Conservation (phyloP, 2,113 vertebrate species). For the Xiphophorus couchianus region DNA sequence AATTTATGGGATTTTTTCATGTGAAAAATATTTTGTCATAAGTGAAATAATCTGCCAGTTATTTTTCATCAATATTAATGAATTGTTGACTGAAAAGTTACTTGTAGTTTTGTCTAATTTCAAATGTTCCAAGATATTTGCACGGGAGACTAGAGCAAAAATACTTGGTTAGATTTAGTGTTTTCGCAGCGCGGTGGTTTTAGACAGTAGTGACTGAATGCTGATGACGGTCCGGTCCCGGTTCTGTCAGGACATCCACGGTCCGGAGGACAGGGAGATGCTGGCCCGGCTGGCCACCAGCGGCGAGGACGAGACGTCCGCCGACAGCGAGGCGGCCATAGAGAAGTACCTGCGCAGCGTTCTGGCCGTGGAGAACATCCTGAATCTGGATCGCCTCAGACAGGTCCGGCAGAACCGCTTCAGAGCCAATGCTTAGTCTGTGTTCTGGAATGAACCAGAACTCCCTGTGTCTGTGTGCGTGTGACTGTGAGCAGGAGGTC, state of each 20-base stretch:
- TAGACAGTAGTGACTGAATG: background rate
- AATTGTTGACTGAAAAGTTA: too few relatives aligned
- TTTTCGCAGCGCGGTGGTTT: too few relatives aligned
- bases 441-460: background rate
- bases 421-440: background rate
- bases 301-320: slow-evolving; percentile 84
- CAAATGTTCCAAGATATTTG: too few relatives aligned
- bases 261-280: slow-evolving; percentile 92
- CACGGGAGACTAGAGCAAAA: too few relatives aligned
- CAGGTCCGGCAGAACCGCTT: slow-evolving; percentile 81
- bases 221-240: background rate
- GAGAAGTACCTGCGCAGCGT: slow-evolving; percentile 94
- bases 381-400: slow-evolving; percentile 91
- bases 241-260: slow-evolving; percentile 88
- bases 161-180: too few relatives aligned
- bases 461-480: background rate
- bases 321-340: slow-evolving; percentile 90
- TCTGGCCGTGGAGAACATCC: slow-evolving; percentile 94
- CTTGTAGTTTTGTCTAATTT: too few relatives aligned
- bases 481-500: slow-evolving; percentile 83
- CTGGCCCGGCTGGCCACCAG: slow-evolving; percentile 92
- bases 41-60: too few relatives aligned
- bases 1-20: too few relatives aligned
- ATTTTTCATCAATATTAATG: too few relatives aligned
- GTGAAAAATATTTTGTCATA: too few relatives aligned